These are phyloP conservation scores for Pteronotus mesoamericanus DNA, from an alignment of 2,797 vertebrate species.

Conservation along the genomic window DNA sequence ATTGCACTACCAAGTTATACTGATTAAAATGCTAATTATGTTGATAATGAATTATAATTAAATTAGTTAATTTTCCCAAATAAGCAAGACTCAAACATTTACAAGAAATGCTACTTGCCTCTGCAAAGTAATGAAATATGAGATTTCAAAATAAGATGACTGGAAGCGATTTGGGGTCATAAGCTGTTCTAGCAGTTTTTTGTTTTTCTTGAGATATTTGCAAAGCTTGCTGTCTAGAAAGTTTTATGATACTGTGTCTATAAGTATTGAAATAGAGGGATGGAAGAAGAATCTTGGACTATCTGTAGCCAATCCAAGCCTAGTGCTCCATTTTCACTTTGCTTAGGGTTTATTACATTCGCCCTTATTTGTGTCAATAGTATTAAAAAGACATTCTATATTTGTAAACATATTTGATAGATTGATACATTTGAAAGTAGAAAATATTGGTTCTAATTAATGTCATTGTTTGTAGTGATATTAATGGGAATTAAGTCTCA, in stretches of 20 bases:
- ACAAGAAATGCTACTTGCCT: slow-evolving; percentile 33
- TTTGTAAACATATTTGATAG: background rate
- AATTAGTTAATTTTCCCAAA: slow-evolving; percentile 23
- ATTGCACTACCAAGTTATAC: slow-evolving; percentile 24
- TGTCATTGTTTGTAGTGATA: background rate
- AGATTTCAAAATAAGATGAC: slow-evolving; percentile 32
- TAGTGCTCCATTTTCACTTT: background rate
- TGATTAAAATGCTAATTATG: slow-evolving; percentile 60
- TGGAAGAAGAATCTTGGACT: background rate
- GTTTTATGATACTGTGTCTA: background rate
- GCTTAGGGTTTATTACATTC: background rate
- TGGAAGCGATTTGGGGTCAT: background rate
- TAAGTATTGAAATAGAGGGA: background rate
- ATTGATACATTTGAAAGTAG: background rate
- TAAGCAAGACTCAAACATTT: slow-evolving; percentile 55
- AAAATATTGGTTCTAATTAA: background rate
- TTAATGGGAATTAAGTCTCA: background rate
- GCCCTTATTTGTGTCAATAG: background rate
- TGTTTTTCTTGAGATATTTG: background rate
- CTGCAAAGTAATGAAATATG: slow-evolving; percentile 3
- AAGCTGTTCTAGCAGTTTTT: background rate
- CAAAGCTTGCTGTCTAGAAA: background rate
- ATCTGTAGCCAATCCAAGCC: background rate
- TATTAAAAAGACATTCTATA: background rate
- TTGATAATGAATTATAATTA: slow-evolving; percentile 37